Base-by-base conservation (phyloP, 2,113 vertebrate genomes). In the Phyllostomus hastatus region DNA sequence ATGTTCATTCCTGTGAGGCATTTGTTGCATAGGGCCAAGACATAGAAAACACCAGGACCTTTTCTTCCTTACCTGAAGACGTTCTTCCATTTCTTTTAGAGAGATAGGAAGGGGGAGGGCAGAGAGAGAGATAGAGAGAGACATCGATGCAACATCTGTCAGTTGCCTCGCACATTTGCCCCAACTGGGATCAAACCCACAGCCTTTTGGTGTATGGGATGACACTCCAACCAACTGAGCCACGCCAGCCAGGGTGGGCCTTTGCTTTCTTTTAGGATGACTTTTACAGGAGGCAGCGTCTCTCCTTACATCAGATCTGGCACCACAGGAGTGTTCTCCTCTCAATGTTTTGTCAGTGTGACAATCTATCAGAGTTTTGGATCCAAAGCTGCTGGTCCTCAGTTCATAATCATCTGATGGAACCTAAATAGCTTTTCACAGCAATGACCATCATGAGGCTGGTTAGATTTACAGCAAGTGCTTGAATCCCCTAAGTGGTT, bases 341-440 rank as follows among this genome's bases (percentile, higher is more conserved):
- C 50, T 26, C 69, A 93, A 41, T 96, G 78, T 91, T 91, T 94
- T 93, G 89, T 90, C 94, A 87, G 2, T 0, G 6, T 94, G 94
- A 88, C 92, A 84, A 26, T 94, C 88, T 82, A 7, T 73, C 59
- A 0, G 57, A 48, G 33, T 80, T 41, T 66, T 17, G 35, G 24
- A 90, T 67, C 75, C 80, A 20, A 81, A 80, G 48, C 78, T 48
- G 73, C 72, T n/a, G 33, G 33, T 91, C 9, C 69, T 28, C 38
- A 7, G 6, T 48, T 67, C 38, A 67, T 80, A 79, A 46, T 91
- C 50, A 91, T 43, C 26, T 28, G 43, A 64, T 46, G n/a, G 70
- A 73, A 84, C 28, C 84, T 67, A 90, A 80, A 76, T n/a, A 76
- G 86, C 86, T 92, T 81, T 96, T 92, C 87, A 43, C 10, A 61